A percentile compares a stretch with the other conserved stretches of the same genome.
Conservation (phyloP, 1,140 invertebrate genomes). For the Andricus grossulariae region DNA sequence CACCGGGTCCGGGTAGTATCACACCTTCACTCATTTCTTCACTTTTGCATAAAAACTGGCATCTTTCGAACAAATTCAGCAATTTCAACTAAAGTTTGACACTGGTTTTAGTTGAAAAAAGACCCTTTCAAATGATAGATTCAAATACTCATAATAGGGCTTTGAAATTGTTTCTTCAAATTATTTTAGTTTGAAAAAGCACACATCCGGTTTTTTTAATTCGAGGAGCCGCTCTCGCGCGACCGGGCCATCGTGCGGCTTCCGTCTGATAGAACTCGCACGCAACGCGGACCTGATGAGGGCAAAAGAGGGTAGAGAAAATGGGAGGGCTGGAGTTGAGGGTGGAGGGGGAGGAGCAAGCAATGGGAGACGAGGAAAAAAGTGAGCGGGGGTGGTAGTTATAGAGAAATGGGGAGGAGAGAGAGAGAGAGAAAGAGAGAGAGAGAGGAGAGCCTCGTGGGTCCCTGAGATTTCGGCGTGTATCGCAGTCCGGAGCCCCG, state of each 20-base stretch:
- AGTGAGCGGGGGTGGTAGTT: conserved; percentile 8
- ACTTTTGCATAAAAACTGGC: neutral
- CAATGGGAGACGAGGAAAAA: neutral
- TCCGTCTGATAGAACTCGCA: conserved; percentile 27
- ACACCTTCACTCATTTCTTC: neutral
- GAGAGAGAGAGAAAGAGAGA: conserved; percentile 45
- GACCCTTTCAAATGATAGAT: too few species aligned
- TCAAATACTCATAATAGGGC: too few species aligned
- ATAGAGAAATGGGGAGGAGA: conserved; percentile 38
- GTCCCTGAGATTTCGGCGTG: conserved; percentile 63
- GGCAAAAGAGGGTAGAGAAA: conserved; percentile 21
- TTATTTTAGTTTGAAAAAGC: neutral
- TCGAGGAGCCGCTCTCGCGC: conserved; percentile 13
- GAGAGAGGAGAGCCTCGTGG: conserved; percentile 53
- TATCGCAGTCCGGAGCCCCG: conserved; percentile 67
- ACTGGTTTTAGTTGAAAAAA: too few species aligned
- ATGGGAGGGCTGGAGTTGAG: conserved; percentile 8
- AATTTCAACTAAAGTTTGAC: too few species aligned
- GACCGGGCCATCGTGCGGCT: conserved; percentile 24
- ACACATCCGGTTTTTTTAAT: neutral
- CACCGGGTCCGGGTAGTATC: neutral
- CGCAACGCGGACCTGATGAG: conserved; percentile 29
- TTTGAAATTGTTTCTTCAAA: neutral
- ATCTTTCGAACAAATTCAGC: too few species aligned
- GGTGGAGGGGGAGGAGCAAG: conserved; percentile 30